Conservation (phyloP, 2,888 invertebrate species). For the Protonemura montana region DNA sequence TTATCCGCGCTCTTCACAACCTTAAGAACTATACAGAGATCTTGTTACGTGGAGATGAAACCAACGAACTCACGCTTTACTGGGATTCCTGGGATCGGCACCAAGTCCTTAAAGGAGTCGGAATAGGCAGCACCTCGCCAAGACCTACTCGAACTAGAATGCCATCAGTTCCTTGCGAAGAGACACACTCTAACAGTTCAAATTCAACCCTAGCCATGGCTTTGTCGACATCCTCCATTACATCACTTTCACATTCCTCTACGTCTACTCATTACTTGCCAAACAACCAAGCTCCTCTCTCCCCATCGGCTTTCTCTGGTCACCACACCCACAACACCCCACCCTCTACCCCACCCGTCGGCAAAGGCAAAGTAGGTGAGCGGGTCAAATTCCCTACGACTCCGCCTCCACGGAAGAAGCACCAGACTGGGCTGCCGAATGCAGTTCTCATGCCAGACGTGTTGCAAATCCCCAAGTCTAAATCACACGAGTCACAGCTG, state of each 20-base stretch:
- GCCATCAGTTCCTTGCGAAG: slow-evolving; percentile 33
- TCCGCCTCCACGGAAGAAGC: slow-evolving; percentile 81
- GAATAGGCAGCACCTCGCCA: slow-evolving; percentile 61
- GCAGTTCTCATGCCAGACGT: slow-evolving; percentile 61
- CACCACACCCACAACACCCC: slow-evolving; percentile 58
- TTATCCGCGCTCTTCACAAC: slow-evolving; percentile 85
- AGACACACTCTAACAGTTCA: slow-evolving; percentile 40
- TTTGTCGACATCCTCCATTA: slow-evolving; percentile 61
- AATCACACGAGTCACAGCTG: slow-evolving; percentile 91
- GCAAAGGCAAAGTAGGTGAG: slow-evolving; percentile 57
- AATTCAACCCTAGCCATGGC: slow-evolving; percentile 51
- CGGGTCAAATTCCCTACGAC: slow-evolving; percentile 79
- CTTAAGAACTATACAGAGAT: slow-evolving; percentile 78
- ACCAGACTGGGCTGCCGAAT: slow-evolving; percentile 66
- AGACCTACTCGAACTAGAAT: slow-evolving; percentile 59
- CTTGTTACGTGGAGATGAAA: slow-evolving; percentile 66
- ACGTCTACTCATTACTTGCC: slow-evolving; percentile 59
- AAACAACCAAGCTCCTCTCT: slow-evolving; percentile 54
- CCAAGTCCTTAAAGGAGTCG: slow-evolving; percentile 57
- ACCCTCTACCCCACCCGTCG: slow-evolving; percentile 63
- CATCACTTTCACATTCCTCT: slow-evolving; percentile 61
- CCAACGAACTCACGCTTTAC: slow-evolving; percentile 73
- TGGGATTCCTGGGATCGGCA: slow-evolving; percentile 95
- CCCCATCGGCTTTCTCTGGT: slow-evolving; percentile 50
- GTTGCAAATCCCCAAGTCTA: slow-evolving; percentile 83